phyloP scores from a whole-genome alignment of 2,113 vertebrate genomes.

The Rissa tridactyla region DNA sequence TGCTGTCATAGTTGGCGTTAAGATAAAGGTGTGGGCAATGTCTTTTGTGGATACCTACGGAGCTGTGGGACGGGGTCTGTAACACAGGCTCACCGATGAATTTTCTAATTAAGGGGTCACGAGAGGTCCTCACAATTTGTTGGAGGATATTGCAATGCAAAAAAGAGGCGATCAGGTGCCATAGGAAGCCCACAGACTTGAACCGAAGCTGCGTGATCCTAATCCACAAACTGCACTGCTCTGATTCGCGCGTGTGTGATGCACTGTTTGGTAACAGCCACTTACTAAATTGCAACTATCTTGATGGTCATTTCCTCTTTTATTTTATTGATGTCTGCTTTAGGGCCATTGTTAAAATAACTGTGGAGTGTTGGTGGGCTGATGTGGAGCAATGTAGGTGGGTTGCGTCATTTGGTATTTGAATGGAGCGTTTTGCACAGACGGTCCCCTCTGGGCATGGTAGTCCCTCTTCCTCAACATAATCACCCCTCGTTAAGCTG shows the following conservation, averaged over 20 bases:
- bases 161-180: neutral
- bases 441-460: neutral
- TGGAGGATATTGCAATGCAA: neutral
- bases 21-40: neutral
- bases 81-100: neutral
- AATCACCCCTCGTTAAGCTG: neutral
- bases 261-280: accelerated
- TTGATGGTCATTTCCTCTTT: neutral
- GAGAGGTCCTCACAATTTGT: neutral
- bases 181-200: neutral
- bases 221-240: neutral
- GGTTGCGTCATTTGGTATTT: accelerated
- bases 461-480: neutral
- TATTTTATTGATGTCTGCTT: neutral
- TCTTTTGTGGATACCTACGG: neutral
- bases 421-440: neutral
- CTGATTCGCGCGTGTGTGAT: accelerated
- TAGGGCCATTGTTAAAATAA: neutral
- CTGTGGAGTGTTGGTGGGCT: neutral
- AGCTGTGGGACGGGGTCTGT: neutral
- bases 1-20: neutral
- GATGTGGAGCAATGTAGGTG: neutral
- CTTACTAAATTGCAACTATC: neutral
- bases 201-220: accelerated
- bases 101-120: neutral